Evolutionary conservation across 1,140 invertebrate genomes (phyloP).

Genomic region (Gryllus bimaculatus): DNA sequence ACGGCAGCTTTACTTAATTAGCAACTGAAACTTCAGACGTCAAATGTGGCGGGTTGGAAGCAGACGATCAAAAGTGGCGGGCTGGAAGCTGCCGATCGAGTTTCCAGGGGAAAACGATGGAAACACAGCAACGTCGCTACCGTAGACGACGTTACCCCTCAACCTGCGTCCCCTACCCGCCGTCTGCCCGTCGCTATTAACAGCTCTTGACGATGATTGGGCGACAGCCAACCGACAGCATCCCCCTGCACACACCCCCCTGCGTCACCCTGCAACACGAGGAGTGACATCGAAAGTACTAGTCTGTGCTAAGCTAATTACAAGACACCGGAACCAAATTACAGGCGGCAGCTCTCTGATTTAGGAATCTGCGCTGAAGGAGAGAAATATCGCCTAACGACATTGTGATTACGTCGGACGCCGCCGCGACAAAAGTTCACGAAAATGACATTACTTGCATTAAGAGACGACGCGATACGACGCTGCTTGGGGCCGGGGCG

Average conservation of each 20-base stretch:
- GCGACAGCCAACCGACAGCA: background rate
- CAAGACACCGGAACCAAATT: background rate
- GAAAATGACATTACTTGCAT: constrained; percentile 1
- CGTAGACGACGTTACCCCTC: background rate
- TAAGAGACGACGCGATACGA: background rate
- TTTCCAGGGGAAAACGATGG: background rate
- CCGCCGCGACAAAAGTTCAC: background rate
- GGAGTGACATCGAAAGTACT: background rate
- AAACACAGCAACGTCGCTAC: background rate
- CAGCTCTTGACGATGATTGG: background rate
- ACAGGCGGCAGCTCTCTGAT: background rate
- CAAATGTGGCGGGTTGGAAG: too few relatives aligned
- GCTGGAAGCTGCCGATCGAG: background rate
- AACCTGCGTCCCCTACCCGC: background rate
- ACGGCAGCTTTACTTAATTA: too few relatives aligned
- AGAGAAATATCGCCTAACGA: background rate
- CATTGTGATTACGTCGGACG: background rate
- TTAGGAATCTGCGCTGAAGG: background rate
- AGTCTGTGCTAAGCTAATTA: background rate
- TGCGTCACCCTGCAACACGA: background rate
- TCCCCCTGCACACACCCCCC: background rate
- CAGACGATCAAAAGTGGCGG: background rate
- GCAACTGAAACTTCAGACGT: too few relatives aligned
- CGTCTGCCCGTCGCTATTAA: too few relatives aligned
- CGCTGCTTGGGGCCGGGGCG: too few relatives aligned